Evolutionary conservation across 2,113 vertebrate species (phyloP), one percentile per base, ranked within the genome.

Genomic region (Dromas ardeola): DNA sequence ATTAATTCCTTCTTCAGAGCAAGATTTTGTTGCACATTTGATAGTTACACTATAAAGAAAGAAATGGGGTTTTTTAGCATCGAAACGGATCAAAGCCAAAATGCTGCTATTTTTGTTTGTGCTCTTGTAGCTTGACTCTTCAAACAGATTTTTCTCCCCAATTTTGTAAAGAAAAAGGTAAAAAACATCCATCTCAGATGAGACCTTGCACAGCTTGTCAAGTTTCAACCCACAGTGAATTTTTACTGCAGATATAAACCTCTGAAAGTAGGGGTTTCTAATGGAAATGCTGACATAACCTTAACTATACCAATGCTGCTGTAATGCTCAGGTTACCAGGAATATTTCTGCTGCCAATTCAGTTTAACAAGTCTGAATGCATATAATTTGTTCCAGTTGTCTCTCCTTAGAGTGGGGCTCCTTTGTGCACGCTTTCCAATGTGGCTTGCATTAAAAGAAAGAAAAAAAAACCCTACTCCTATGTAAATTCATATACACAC

Each of bases 321-420:
- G 55, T 96, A 97, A 98, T 81, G 93, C 98, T 98, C 94, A 94
- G 95, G 97, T 98, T 98, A 98, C 95, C 63, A 93, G 96, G 95
- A 96, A 95, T 96, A 96, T 96, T 97, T 93, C 95, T 97, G 95
- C 96, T 98, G 98, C 97, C 98, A 98, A 98, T 90, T 97, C 96
- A 80, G 13, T 98, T 98, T 98, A 98, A 98, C 96, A 98, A 98
- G 97, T 97, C 97, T 98, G 97, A 98, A 97, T 77, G 96, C 91
- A 93, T 86, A 90, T 98, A 98, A 98, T 98, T 98, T 92, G 93
- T 98, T 98, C 98, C 98, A 98, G 98, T 98, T 95, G 97, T 97
- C 96, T 95, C 88, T 97, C 81, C 15, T 90, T 45, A 25, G 83
- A 96, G 95, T 94, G 96, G 88, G 96, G 94, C 86, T 95, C 92